Evolutionary conservation across 1,140 invertebrate species (phyloP), one percentile per base, ranked within the genome.

Genomic region (Drosophila orena): DNA sequence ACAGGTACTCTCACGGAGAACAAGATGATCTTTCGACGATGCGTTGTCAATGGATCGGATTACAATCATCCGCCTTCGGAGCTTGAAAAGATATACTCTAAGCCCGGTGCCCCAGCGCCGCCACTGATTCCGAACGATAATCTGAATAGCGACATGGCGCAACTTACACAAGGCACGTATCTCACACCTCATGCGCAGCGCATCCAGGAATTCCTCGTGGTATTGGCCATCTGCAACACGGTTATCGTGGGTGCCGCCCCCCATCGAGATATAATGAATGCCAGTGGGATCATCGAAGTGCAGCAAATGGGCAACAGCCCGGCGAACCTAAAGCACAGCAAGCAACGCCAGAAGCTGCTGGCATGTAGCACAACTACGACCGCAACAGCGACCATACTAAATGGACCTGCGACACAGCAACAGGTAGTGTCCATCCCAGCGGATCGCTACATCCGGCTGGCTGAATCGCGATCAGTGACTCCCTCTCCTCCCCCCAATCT

Each of bases 1-100:
- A 99, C 98, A 2, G 98, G 98, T 6, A 99, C 98, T 3, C 93
- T 99, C 15, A 99, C 98, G 8, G 98, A 99, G 92, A 99, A 99
- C 92, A 97, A 98, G 92, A 99, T 99, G 98, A 94, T 98, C 62
- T 99, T 99, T 92, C 94, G 97, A 44, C 94, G 96, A 49, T 99
- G 98, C 92, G 95, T 96, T 0, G 96, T 99, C 12, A 96, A 95
- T 24, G 98, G 97, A 0, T 94, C 96, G 6, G 98, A 99, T 92
- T 99, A 98, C 79, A 95, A 96, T 78, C 97, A 97, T 91, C 94
- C 95, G 22, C 94, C 95, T 4, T 94, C 95, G 1, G 94, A 95
- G 59, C 89, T 93, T 7, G 93, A 94, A 1, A 93, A 93, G 50
- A 92, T 93, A 0, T 93, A 92, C 24, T n/a, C 81, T 0, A 93